Evolutionary conservation across 2,113 vertebrate species (phyloP).

Genomic region (Eurystomus gularis): DNA sequence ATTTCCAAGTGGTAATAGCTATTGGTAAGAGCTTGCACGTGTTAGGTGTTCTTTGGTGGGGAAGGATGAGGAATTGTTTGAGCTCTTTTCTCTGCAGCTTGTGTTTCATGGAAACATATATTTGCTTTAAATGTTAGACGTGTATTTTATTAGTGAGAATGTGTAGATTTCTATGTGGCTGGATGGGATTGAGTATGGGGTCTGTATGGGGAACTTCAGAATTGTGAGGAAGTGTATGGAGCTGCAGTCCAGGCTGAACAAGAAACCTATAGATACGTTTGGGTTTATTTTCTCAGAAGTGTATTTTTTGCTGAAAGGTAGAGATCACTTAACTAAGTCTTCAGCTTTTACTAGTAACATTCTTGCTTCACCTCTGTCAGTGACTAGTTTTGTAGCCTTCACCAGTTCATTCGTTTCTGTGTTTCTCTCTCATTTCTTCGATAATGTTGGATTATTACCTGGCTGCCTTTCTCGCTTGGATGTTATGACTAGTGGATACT

Average conservation of each 20-base stretch:
- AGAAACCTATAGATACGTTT: not conserved
- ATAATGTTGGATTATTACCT: not conserved
- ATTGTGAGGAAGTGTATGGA: not conserved
- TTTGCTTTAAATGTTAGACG: not conserved
- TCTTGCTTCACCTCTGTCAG: not conserved
- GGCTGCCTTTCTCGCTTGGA: not conserved
- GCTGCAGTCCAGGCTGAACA: not conserved
- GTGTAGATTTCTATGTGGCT: not conserved
- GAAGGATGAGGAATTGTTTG: not conserved
- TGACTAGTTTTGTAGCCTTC: not conserved
- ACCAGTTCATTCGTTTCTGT: not conserved
- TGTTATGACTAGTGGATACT: not conserved
- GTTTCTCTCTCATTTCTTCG: not conserved
- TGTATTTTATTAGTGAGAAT: not conserved
- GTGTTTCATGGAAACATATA: not conserved
- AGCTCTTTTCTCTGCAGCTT: not conserved
- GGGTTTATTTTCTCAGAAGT: not conserved
- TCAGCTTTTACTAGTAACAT: not conserved
- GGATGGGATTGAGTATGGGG: not conserved
- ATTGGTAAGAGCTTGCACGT: not conserved
- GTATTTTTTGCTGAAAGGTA: not conserved
- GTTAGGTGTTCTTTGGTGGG: not conserved
- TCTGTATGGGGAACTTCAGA: not conserved
- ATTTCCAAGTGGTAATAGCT: not conserved
- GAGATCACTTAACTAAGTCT: not conserved